Base-by-base conservation (phyloP, 1,140 invertebrate species). In the Drosophila nigrodunni region DNA sequence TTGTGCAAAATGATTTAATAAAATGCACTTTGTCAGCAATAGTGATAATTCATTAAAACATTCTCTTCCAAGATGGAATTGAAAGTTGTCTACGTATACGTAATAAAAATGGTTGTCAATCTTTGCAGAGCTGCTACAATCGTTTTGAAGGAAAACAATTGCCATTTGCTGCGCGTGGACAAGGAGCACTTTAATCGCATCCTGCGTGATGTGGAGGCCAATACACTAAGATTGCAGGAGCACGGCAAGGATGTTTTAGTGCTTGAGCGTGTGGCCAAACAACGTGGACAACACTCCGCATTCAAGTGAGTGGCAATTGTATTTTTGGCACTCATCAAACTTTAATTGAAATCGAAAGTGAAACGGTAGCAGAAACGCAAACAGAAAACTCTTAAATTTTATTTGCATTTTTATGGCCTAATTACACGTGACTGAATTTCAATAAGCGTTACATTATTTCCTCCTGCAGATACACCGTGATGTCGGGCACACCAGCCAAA, bases 131-230 rank as follows among this genome's bases (percentile, higher is more conserved):
- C 97, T 65, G 97, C 97, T 3, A 97, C 97, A 10, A 97, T 98
- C 70, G 95, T 97, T 7, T 94, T 97, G 6, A 93, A 95, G 77
- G 97, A 98, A 91, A 95, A 97, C 90, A 97, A 97, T 92, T 97
- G 96, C 79, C 97, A 97, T 91, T 96, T 98, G 87, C 92, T 98
- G 35, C 93, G 97, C 35, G 97, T 98, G 1, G 97, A 98, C 91
- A 98, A 98, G 92, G 96, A 97, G 64, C 96, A 97, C 91, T 98
- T 98, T 91, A 97, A 97, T 93, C 93, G 96, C 76, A 97, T 97
- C 62, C 93, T 97, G 41, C 92, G 96, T 74, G 97, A 98, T 93
- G 96, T 97, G 7, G 97, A 98, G 93, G 96, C 97, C 11, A 98
- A 98, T 90, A 98, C 97, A 13, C 96, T 98, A 8, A 93, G 97